Base-by-base conservation (phyloP, 2,113 vertebrate genomes). In the Crotalus horridus region DNA sequence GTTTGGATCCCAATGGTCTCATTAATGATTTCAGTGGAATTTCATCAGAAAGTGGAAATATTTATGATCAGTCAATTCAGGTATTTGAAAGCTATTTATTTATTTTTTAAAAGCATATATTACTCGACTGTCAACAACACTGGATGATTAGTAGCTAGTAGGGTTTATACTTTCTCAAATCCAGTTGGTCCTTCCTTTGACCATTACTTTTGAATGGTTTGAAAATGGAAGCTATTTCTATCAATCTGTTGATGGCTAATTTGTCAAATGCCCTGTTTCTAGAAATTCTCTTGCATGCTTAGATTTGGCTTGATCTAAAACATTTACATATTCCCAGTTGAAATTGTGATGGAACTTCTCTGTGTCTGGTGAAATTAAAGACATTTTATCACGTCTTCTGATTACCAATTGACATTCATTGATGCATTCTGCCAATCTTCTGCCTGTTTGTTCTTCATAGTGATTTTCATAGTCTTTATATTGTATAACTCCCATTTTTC, bases 21-120 rank as follows among this genome's bases (percentile, higher is more conserved):
- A 93, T 96, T 15, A 96, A 98, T 95, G 97, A 93, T 58, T 98
- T 98, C 94, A 94, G 95, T 85, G 96, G 96, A 96, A 94, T 98
- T 91, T 95, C 95, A 39, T 95, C 96, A 5, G 92, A 92, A 74
- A 96, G 93, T 17, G 97, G 97, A 96, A 92, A 98, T 92, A 29
- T 95, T 58, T 95, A 93, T 61, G 95, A 96, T 55, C 95, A 97
- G 81, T 92, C 92, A 85, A 64, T 98, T 93, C 98, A 98, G 97
- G 98, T 98, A 59, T 89, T 93, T 51, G 29, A 23, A 7, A 11
- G 2, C 11, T 9, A 2, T 2, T 39, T 81, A 20, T 74, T 74
- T 39, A 74, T 74, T 74, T 21, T 74, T 81, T 24, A 15, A 20
- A 74, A 43, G 74, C 7, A 21, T 81, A 81, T 21, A 21, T 74